These are phyloP conservation scores for Aricia agestis DNA, from an alignment of 1,140 invertebrate species.

Conservation along the genomic window DNA sequence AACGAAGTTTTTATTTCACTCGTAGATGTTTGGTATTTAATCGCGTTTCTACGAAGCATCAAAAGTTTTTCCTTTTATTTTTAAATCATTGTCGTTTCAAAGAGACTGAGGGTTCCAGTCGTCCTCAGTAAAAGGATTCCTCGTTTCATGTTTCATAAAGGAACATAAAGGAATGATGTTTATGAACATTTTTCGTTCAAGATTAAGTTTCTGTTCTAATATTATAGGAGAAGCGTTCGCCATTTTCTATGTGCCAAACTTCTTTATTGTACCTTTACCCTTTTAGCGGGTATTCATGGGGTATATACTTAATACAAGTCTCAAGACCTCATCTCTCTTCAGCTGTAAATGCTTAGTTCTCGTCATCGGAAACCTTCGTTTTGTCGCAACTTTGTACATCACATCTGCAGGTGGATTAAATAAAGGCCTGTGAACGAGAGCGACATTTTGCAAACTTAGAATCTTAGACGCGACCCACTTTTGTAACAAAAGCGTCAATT, in stretches of 20 bases:
- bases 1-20: neutral
- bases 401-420: neutral
- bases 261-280: too few species aligned
- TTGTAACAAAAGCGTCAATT: neutral
- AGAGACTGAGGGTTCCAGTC: neutral
- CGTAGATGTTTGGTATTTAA: neutral
- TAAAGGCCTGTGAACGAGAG: neutral
- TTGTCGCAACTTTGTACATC: neutral
- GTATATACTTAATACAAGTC: too few species aligned
- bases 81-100: neutral
- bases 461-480: neutral
- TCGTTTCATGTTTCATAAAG: neutral
- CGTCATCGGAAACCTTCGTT: neutral
- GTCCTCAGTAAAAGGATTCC: neutral
- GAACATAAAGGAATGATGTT: slow-evolving; percentile 1
- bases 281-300: too few species aligned
- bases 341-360: neutral
- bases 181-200: neutral
- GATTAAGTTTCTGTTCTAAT: neutral
- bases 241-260: neutral
- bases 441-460: neutral
- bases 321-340: neutral
- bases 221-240: neutral
- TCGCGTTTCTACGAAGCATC: neutral
- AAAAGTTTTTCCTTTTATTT: neutral